These are phyloP conservation scores for Oeneis ivallda DNA, from an alignment of 2,888 invertebrate species.

Conservation along the genomic window DNA sequence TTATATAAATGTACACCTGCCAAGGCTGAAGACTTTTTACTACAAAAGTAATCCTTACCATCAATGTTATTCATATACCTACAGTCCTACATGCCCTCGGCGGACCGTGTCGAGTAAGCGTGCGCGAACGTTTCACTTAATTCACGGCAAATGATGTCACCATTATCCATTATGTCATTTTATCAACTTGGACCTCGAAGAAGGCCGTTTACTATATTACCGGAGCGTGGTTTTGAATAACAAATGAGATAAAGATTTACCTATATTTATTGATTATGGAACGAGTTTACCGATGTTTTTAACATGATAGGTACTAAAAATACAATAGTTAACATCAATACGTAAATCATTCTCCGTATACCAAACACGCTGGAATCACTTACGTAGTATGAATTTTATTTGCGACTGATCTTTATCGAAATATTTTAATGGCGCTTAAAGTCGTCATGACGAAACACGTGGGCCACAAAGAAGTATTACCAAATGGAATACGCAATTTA, in stretches of 20 bases:
- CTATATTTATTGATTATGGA: constrained; percentile 18
- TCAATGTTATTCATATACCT: constrained; percentile 4
- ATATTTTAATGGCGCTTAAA: not conserved
- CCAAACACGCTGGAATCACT: not conserved
- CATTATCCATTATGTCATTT: constrained; percentile 42
- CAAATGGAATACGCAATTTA: constrained; percentile 11
- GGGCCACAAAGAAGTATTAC: constrained; percentile 7
- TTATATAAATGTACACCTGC: not conserved
- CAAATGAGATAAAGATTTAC: constrained; percentile 38
- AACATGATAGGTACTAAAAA: constrained; percentile 5
- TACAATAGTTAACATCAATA: not conserved
- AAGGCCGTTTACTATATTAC: constrained; percentile 39
- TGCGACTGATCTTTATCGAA: not conserved
- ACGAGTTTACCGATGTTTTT: constrained; percentile 15
- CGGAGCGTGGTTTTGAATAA: constrained; percentile 42
- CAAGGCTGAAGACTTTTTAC: constrained; percentile 6
- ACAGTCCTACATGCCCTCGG: constrained; percentile 21
- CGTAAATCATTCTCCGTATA: not conserved
- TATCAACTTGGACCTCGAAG: constrained; percentile 40
- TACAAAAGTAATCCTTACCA: constrained; percentile 20
- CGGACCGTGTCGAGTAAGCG: constrained; percentile 27
- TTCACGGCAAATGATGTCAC: constrained; percentile 44
- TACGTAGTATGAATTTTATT: not conserved
- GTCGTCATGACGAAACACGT: not conserved
- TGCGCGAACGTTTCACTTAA: constrained; percentile 37